A percentile compares a stretch with the other conserved stretches of the same genome.
Conservation (phyloP, 2,113 vertebrate species). For the Gadus macrocephalus region DNA sequence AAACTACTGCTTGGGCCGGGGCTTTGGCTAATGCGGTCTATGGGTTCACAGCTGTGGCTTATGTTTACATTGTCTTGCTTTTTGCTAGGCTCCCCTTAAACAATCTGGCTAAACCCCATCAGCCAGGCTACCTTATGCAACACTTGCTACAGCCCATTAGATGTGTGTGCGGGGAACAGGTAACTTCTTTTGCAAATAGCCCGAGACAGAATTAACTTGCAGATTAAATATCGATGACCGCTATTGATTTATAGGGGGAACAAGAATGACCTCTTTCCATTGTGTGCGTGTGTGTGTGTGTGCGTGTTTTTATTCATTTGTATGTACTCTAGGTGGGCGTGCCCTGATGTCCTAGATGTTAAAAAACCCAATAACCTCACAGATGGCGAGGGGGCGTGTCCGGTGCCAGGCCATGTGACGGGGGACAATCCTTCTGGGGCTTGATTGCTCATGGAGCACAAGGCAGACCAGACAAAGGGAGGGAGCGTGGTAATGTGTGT, state of each 20-base stretch:
- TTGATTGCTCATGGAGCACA: conserved; percentile 75
- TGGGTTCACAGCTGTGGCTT: too few relatives aligned
- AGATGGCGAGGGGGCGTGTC: conserved; percentile 70
- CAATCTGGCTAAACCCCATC: background rate
- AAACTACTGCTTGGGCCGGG: too few relatives aligned
- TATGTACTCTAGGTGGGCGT: conserved; percentile 28
- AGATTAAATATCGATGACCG: conserved; percentile 61
- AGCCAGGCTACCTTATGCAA: conserved; percentile 10
- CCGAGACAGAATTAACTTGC: conserved; percentile 47
- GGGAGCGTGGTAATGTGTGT: conserved; percentile 33
- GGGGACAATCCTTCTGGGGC: conserved; percentile 68
- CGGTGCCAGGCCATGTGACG: conserved; percentile 58
- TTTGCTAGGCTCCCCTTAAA: too few relatives aligned
- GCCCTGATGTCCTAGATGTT: conserved; percentile 56
- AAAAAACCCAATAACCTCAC: conserved; percentile 65
- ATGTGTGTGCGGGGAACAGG: conserved; percentile 23
- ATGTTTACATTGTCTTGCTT: too few relatives aligned
- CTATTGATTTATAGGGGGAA: conserved; percentile 67
- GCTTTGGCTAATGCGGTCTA: too few relatives aligned
- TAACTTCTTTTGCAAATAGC: conserved; percentile 20
- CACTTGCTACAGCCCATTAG: conserved; percentile 20
- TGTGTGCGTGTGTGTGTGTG: conserved; percentile 32
- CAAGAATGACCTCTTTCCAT: conserved; percentile 26
- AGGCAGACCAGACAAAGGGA: conserved; percentile 68
- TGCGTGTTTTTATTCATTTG: conserved; percentile 24